Percentiles rank a stretch among this genome's conserved stretches.
These are phyloP conservation scores for Tapirus indicus DNA, from an alignment of 2,797 vertebrate species.

Conservation along the genomic window DNA sequence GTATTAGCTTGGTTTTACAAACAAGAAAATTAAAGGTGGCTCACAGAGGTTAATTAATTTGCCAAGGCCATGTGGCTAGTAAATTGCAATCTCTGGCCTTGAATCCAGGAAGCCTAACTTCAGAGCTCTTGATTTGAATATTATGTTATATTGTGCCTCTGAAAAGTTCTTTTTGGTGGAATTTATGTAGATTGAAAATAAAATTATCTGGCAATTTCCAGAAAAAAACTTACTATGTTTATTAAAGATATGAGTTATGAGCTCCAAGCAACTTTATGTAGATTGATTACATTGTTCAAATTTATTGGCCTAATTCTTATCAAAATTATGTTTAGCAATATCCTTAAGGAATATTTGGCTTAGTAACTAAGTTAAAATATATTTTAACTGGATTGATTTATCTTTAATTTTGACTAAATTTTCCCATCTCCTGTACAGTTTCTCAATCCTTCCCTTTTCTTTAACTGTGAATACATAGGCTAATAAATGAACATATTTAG, in stretches of 20 bases:
- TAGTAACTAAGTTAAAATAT: constrained; percentile 40
- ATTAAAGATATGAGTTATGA: not conserved
- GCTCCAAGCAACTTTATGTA: not conserved
- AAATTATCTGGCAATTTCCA: constrained; percentile 22
- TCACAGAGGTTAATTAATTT: constrained; percentile 19
- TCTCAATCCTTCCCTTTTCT: not conserved
- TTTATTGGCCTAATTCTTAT: constrained; percentile 33
- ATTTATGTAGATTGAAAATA: constrained; percentile 8
- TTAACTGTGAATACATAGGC: not conserved
- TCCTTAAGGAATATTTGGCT: constrained; percentile 21
- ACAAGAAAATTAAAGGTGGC: not conserved
- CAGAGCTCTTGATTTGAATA: constrained; percentile 19
- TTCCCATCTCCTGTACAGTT: not conserved
- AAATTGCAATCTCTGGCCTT: not conserved
- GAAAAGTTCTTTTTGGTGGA: not conserved
- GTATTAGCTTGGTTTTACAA: not conserved
- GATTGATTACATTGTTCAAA: constrained; percentile 13
- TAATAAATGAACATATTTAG: not conserved
- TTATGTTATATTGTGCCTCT: not conserved
- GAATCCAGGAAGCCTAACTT: not conserved
- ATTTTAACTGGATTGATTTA: constrained; percentile 4
- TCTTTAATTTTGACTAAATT: not conserved
- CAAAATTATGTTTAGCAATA: constrained; percentile 38
- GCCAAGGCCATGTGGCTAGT: not conserved
- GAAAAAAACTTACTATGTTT: not conserved